Evolutionary conservation across 2,113 vertebrate species (phyloP).

Genomic region (Brachirus orientalis): DNA sequence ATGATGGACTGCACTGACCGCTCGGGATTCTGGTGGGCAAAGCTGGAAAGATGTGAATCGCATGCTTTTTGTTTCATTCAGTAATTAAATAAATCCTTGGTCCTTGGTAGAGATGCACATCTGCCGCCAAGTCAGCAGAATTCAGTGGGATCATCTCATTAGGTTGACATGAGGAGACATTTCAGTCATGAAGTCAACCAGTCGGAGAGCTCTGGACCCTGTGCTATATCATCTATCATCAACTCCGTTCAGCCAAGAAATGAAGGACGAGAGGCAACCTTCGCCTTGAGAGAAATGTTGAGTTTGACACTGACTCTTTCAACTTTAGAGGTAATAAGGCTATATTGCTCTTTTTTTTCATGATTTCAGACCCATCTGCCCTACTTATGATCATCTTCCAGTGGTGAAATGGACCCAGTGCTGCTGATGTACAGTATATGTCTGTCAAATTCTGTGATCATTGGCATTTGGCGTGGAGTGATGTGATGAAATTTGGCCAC

Average conservation of each 20-base stretch:
- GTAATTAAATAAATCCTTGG: background rate
- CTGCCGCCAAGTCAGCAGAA: conserved; percentile 31
- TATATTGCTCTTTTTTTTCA: conserved; percentile 35
- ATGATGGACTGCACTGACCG: no score
- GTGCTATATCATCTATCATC: conserved; percentile 53
- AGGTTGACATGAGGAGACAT: conserved; percentile 25
- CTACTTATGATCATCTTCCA: no score
- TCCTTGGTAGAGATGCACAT: conserved; percentile 12
- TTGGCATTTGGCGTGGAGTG: no score
- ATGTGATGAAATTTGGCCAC: no score
- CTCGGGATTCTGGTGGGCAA: no score
- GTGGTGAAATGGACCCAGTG: no score
- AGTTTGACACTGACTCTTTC: conserved; percentile 68
- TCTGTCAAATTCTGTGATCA: no score
- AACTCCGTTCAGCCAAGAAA: conserved; percentile 63
- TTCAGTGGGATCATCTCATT: conserved; percentile 46
- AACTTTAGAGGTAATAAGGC: conserved; percentile 64
- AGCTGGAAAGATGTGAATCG: background rate
- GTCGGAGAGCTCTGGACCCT: conserved; percentile 30
- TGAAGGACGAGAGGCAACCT: conserved; percentile 54
- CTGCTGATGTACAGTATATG: no score
- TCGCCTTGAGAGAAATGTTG: conserved; percentile 57
- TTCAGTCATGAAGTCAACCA: conserved; percentile 59
- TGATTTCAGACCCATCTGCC: no score
- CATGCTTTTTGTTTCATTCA: background rate